Conservation (phyloP, 2,113 vertebrate genomes). For the Prunella fulvescens region DNA sequence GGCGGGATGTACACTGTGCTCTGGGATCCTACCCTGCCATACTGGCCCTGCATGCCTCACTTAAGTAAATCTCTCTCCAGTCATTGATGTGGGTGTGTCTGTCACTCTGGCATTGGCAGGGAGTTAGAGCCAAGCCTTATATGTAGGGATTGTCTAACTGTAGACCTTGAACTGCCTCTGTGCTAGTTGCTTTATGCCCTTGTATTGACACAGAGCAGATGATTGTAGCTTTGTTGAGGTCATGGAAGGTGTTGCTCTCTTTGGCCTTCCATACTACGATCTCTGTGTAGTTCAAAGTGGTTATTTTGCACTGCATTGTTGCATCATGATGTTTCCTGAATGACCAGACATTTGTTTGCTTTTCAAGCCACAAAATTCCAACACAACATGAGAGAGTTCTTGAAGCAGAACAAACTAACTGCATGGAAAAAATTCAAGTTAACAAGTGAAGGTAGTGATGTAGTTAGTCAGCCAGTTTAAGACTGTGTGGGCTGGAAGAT, state of each 20-base stretch:
- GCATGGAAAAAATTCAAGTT: neutral
- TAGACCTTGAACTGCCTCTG: neutral
- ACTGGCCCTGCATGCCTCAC: slow-evolving; percentile 30
- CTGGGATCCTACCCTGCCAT: neutral
- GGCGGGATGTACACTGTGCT: neutral
- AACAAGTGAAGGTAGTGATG: neutral
- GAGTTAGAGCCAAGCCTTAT: neutral
- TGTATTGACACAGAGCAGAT: neutral
- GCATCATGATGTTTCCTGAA: neutral
- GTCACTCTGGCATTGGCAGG: neutral
- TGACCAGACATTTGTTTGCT: neutral
- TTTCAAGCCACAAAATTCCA: neutral
- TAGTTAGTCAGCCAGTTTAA: neutral
- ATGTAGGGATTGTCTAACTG: neutral
- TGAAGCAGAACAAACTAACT: neutral
- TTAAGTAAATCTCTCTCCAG: slow-evolving; percentile 34
- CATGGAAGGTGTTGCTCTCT: neutral
- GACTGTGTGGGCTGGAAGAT: neutral
- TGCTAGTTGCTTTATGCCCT: neutral
- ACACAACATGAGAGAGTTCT: neutral
- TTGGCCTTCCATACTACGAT: neutral
- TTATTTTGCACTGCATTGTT: neutral
- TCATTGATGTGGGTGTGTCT: slow-evolving; percentile 30
- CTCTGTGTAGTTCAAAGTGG: neutral
- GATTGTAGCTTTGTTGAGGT: slow-evolving; percentile 3